These are phyloP conservation scores for Campylorhamphus procurvoides DNA, from an alignment of 2,113 vertebrate genomes.

Conservation along the genomic window DNA sequence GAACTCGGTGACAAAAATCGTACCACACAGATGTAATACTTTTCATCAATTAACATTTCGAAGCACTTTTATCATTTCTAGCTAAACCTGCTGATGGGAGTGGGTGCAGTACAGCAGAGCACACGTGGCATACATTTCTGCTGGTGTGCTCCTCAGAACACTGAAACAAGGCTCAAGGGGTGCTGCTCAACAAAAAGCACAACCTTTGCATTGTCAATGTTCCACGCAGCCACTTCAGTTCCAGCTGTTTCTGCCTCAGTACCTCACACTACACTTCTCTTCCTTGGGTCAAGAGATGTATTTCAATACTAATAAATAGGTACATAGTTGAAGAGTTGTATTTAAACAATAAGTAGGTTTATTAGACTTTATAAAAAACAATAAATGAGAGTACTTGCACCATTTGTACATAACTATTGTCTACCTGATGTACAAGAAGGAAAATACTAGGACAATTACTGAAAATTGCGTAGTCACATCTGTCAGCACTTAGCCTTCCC, in stretches of 20 bases:
- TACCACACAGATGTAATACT: fast-evolving
- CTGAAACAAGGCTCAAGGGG: fast-evolving
- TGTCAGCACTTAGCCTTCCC: neutral
- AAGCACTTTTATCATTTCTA: neutral
- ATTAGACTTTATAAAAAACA: neutral
- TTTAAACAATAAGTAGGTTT: neutral
- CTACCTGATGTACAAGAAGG: neutral
- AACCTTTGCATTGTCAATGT: fast-evolving
- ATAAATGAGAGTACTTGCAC: neutral
- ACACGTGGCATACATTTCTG: fast-evolving
- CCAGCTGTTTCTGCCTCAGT: neutral
- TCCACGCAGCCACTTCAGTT: too few relatives aligned
- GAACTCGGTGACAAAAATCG: neutral
- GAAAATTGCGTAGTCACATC: fast-evolving
- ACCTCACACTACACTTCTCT: neutral
- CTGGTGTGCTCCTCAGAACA: fast-evolving
- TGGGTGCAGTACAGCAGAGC: fast-evolving
- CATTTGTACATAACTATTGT: fast-evolving
- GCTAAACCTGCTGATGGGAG: neutral
- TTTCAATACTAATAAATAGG: neutral
- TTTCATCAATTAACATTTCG: neutral
- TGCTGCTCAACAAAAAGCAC: neutral
- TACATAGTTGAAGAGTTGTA: fast-evolving
- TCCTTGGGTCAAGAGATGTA: neutral
- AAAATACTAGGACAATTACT: neutral